These are phyloP conservation scores for Dolichoris vasculosae DNA, from an alignment of 1,140 invertebrate genomes.

Conservation along the genomic window DNA sequence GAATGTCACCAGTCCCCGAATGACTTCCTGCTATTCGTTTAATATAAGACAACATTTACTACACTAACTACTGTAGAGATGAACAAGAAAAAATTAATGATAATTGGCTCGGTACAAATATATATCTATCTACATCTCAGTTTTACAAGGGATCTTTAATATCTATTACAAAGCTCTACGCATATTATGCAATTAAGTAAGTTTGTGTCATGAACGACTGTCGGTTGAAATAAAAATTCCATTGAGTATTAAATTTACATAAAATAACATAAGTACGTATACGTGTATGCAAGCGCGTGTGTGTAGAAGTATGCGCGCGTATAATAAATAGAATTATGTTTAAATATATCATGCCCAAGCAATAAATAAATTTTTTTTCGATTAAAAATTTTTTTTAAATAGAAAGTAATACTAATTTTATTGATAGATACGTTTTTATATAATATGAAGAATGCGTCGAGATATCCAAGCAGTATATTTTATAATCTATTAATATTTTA, in stretches of 20 bases:
- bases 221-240: background rate
- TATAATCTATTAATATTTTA: background rate
- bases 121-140: background rate
- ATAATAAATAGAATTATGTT: no score
- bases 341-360: background rate
- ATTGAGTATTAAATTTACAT: background rate
- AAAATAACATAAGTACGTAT: background rate
- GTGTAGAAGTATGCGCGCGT: background rate
- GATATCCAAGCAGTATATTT: background rate
- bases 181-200: background rate
- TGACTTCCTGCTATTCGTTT: slow-evolving; percentile 2
- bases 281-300: background rate
- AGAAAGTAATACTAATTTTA: no score
- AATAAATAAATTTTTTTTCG: background rate
- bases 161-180: slow-evolving; percentile 3
- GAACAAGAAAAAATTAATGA: background rate
- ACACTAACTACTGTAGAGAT: slow-evolving; percentile 34
- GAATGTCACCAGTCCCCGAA: no score
- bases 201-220: background rate
- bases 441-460: background rate
- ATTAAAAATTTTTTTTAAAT: no score
- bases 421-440: no score
- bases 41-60: slow-evolving; percentile 41
- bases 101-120: background rate
- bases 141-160: background rate